Base-by-base conservation (phyloP, 2,888 invertebrate species). In the Campoplex nolae region DNA sequence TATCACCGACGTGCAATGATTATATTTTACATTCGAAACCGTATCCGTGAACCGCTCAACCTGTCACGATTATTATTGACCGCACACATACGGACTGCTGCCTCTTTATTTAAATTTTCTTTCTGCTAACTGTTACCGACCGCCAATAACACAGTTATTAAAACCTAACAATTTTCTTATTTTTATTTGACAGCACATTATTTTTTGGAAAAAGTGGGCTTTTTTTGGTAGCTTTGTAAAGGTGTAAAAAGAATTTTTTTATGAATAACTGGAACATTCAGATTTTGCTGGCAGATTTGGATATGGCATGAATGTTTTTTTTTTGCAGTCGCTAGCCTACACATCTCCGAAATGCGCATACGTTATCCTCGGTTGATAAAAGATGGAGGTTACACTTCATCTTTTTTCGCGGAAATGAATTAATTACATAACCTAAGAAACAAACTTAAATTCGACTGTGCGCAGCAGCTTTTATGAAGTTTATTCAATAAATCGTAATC, bases 341-440 rank as follows among this genome's bases (percentile, higher is more conserved):
- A 42, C 42, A 42, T 42, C 42, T 7, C 9, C 42, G 8, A 42
- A 42, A 42, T 42, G 42, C 9, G 11, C 13, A 11, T 11, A 45
- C 11, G 11, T 45, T 32, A 51, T 71, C 32, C 18, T 18, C 18
- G 8, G 71, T 35, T 51, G 51, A 51, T 32, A 71, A 71, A 71
- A 71, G 32, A 51, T n/a, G 6, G n/a, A 32, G 3, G 35, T 56
- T 9, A 16, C 28, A 32, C 0, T 54, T 4, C n/a, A 9, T 1
- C 35, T 1, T 54, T 11, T 9, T 1, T 54, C 23, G 23, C 38
- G 9, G 13, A 35, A 38, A 56, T 58, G 32, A 13, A 23, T 68
- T 65, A 13, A 77, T 67, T 79, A 48, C 58, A 58, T 79, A 70
- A 70, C 79, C 70, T 58, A 32, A 2, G 32, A 56, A 79, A 18